phyloP scores from a whole-genome alignment of 1,140 invertebrate species.

The fruit fly (Drosophila melanogaster) region DNA sequence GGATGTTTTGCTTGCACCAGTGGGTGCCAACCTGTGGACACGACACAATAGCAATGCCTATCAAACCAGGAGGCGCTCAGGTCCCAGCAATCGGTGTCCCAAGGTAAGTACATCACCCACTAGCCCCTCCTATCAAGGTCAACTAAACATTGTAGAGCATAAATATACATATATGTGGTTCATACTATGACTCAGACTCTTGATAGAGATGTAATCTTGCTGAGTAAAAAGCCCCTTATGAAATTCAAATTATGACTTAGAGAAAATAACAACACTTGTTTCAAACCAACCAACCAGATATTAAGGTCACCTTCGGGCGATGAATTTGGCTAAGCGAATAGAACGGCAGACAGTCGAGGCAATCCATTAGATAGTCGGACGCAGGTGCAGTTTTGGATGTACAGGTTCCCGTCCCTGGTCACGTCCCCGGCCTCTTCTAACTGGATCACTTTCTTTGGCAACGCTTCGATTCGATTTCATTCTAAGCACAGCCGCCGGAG shows the following conservation, averaged over 20 bases:
- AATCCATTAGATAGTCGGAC: not conserved
- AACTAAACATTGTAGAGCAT: not conserved
- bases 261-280: not conserved
- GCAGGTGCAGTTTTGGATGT: slow-evolving; percentile 17
- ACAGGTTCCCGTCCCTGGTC: slow-evolving; percentile 36
- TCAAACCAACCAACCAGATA: not conserved
- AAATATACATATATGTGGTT: not conserved
- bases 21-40: slow-evolving; percentile 45
- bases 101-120: slow-evolving; percentile 49
- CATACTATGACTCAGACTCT: not conserved
- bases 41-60: slow-evolving; percentile 68
- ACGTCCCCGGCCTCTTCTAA: slow-evolving; percentile 41
- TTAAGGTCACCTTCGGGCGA: not conserved
- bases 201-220: not conserved
- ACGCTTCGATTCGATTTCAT: slow-evolving; percentile 43
- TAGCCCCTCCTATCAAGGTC: not conserved
- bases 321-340: not conserved
- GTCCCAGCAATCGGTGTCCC: slow-evolving; percentile 66
- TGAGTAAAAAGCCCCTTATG: not conserved
- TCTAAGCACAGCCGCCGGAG: slow-evolving; percentile 43
- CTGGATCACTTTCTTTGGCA: slow-evolving; percentile 60
- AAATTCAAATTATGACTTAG: not conserved
- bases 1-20: slow-evolving; percentile 7
- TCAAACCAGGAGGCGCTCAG: slow-evolving; percentile 63
- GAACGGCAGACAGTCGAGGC: not conserved